Conservation (phyloP, 2,113 vertebrate species). For the Phocoena sinus region DNA sequence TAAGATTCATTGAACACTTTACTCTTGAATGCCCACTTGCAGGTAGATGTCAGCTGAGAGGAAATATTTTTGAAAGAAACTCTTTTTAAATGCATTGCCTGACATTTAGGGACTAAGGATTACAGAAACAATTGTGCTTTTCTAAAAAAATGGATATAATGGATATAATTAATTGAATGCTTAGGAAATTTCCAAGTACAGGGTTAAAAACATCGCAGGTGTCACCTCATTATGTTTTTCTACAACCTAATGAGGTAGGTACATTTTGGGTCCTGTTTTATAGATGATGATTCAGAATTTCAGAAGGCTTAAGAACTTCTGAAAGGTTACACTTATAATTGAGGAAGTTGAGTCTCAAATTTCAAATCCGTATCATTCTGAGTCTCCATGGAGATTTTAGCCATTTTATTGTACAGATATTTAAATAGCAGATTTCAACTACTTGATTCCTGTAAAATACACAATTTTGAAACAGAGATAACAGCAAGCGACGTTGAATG, state of each 20-base stretch:
- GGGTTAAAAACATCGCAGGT: background rate
- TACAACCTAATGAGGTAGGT: background rate
- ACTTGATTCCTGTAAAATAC: background rate
- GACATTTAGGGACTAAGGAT: background rate
- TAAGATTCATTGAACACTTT: background rate
- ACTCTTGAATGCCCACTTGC: background rate
- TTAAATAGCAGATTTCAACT: background rate
- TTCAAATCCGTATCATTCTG: background rate
- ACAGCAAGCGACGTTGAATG: background rate
- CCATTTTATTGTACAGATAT: background rate
- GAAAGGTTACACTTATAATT: background rate
- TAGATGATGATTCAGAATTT: background rate
- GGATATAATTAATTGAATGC: background rate
- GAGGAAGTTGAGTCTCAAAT: background rate
- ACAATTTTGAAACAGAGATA: background rate
- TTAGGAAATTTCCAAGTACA: background rate
- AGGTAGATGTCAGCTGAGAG: background rate
- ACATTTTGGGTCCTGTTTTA: background rate
- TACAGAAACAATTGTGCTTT: background rate
- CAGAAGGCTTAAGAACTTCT: background rate
- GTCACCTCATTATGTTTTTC: background rate
- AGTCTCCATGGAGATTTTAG: background rate
- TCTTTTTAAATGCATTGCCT: background rate
- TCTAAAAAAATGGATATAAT: background rate
- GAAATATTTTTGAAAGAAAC: background rate